Conservation (phyloP, 2,113 vertebrate species). For the Lutjanus erythropterus region DNA sequence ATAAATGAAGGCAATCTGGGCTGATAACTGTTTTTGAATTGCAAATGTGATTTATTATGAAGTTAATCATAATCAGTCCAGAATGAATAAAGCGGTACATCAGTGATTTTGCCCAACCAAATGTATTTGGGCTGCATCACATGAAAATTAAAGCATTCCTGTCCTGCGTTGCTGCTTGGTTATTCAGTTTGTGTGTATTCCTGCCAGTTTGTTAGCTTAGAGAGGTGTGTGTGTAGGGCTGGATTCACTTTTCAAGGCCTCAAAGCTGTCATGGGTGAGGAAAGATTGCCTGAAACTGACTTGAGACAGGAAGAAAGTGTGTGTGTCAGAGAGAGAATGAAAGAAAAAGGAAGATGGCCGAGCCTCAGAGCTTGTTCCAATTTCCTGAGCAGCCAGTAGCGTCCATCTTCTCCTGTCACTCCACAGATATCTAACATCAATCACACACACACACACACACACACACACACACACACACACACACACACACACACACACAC, state of each 20-base stretch:
- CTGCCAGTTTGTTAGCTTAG: too few relatives aligned
- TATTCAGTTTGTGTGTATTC: not conserved
- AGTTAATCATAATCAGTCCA: not conserved
- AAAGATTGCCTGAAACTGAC: not conserved
- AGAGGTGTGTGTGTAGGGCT: not conserved
- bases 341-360: not conserved
- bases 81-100: not conserved
- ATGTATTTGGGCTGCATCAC: not conserved
- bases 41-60: not conserved
- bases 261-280: not conserved
- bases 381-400: conserved; percentile 29
- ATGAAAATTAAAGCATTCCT: not conserved
- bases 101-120: not conserved
- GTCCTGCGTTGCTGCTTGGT: not conserved
- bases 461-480: conserved; percentile 1
- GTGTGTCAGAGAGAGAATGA: conserved; percentile 4
- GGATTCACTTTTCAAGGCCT: not conserved
- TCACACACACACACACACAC: conserved; percentile 2
- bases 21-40: not conserved
- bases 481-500: conserved; percentile 7
- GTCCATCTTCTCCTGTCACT: conserved; percentile 5
- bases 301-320: not conserved
- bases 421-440: conserved; percentile 19
- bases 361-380: conserved; percentile 38
- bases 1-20: not conserved